Evolutionary conservation across 1,140 invertebrate species (phyloP), one percentile per base, ranked within the genome.

Genomic region (Copidosoma floridanum): DNA sequence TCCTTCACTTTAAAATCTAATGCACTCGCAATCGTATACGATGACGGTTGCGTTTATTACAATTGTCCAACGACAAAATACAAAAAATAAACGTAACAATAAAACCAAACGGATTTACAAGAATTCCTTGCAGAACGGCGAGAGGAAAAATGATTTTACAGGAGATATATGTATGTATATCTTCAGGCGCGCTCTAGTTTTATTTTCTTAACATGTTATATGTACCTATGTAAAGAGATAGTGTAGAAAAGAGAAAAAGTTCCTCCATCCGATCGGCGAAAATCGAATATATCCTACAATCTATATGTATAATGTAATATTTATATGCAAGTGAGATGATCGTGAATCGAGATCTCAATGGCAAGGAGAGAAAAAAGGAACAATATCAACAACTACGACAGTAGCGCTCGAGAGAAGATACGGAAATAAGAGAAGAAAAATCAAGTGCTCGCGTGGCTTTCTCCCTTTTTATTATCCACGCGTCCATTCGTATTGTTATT

Each of bases 301-400:
- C 4, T 24, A n/a, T 47, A 46, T 24, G 14, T 27, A 46, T 46
- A 47, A 35, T 35, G 32, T 35, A 35, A 6, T 43, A 43, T 43
- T 21, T 43, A 43, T 20, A 43, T 18, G 18, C 40, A 21, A 18
- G 5, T 26, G 32, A 53, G 23, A 53, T 6, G 51, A 53, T 53
- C 51, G 51, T 53, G 37, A 53, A 41, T 43, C 40, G 26, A 55
- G 38, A 26, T 20, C 11, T 41, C n/a, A n/a, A 41, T n/a, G 12
- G 23, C 10, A 16, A 20, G 24, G n/a, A 18, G n/a, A 32, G 35
- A 44, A 5, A 18, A 44, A 11, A 43, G 8, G 24, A 43, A 21
- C 24, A 26, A 47, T 14, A 47, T 24, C 24, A 47, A 43, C 40
- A 12, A 21, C 11, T 21, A 43, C 2, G 23, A 20, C 18, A 43